Evolutionary conservation across 1,140 invertebrate genomes (phyloP).

Genomic region (Drosophila kikkawai): DNA sequence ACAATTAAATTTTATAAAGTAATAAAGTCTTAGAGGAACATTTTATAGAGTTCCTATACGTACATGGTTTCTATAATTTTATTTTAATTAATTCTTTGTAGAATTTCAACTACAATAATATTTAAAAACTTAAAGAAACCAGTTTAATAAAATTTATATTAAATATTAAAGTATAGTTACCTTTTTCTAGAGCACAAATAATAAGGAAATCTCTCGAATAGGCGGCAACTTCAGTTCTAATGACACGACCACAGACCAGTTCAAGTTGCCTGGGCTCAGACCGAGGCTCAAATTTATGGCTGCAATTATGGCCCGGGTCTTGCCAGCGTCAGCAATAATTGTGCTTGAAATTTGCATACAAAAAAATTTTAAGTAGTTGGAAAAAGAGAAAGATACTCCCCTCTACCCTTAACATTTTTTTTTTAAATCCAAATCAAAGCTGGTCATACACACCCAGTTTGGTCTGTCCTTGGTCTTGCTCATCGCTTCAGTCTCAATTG

Average conservation of each 20-base stretch:
- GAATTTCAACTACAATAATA: accelerated
- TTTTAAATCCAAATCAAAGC: constrained; percentile 30
- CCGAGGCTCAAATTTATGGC: constrained; percentile 67
- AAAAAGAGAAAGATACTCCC: constrained; percentile 25
- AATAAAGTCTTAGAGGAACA: no score
- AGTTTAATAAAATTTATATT: neutral
- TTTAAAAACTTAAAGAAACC: neutral
- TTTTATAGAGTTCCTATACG: neutral
- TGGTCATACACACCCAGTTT: constrained; percentile 48
- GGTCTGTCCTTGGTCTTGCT: constrained; percentile 62
- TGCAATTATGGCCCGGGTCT: constrained; percentile 70
- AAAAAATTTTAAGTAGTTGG: constrained; percentile 68
- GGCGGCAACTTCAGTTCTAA: constrained; percentile 62
- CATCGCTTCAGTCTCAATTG: constrained; percentile 65
- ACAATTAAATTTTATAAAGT: neutral
- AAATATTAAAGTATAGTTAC: neutral
- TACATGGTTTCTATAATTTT: no score
- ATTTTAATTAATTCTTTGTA: no score
- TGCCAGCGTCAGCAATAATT: constrained; percentile 73
- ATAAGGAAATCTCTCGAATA: constrained; percentile 68
- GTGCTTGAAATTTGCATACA: constrained; percentile 76
- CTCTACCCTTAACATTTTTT: neutral
- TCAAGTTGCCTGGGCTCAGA: constrained; percentile 60
- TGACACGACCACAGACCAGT: constrained; percentile 54
- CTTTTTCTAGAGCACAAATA: constrained; percentile 10